Percentiles rank a stretch among this genome's conserved stretches.
Evolutionary conservation across 2,113 vertebrate genomes (phyloP).

Genomic region (Ancistrus triradiatus): DNA sequence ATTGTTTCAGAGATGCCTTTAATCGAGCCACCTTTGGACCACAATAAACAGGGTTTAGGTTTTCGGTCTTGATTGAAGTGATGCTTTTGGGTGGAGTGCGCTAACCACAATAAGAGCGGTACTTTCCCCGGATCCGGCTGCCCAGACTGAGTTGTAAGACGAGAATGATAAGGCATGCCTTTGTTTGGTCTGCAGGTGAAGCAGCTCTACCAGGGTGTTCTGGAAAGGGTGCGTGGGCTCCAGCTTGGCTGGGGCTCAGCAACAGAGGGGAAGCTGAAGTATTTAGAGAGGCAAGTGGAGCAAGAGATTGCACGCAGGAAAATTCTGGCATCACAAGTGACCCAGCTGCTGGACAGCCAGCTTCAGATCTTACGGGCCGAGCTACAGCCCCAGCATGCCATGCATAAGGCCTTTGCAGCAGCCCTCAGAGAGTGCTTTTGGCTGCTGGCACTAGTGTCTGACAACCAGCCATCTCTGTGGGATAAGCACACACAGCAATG

Average conservation of each 20-base stretch:
- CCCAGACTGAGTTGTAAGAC: constrained; percentile 44
- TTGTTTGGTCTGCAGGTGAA: constrained; percentile 69
- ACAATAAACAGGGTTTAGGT: no score
- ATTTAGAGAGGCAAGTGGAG: constrained; percentile 64
- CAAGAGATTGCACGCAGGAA: constrained; percentile 66
- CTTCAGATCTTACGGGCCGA: constrained; percentile 61
- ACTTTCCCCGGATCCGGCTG: constrained; percentile 11
- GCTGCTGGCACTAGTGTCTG: constrained; percentile 44
- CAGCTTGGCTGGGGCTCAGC: constrained; percentile 33
- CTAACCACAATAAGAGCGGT: no score
- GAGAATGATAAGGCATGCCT: no score
- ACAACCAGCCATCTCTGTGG: constrained; percentile 11
- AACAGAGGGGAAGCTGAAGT: constrained; percentile 44
- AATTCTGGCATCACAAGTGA: constrained; percentile 64
- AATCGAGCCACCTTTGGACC: no score
- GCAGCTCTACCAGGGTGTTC: constrained; percentile 67
- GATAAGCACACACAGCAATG: constrained; percentile 33
- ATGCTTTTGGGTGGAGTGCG: no score
- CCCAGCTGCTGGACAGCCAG: constrained; percentile 66
- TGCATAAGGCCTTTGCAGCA: constrained; percentile 58
- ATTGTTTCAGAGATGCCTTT: no score
- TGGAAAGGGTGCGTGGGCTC: constrained; percentile 64
- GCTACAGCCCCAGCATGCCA: constrained; percentile 55
- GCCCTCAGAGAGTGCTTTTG: constrained; percentile 43
- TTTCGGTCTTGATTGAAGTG: no score